These are phyloP conservation scores for Pasiphila rectangulata DNA, from an alignment of 2,888 invertebrate genomes.

Conservation along the genomic window DNA sequence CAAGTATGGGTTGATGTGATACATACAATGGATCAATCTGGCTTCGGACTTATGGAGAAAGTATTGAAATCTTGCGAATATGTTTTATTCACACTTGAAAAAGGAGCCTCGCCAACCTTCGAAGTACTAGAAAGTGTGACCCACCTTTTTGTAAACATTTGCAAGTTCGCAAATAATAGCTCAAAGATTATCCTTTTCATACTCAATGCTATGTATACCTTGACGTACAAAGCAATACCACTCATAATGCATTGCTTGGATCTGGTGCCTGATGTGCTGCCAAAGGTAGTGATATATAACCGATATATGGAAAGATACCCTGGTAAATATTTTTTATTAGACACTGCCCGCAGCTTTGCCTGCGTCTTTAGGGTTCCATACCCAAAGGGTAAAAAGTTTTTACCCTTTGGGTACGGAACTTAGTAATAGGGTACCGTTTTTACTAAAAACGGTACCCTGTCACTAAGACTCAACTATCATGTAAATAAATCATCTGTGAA, in stretches of 20 bases:
- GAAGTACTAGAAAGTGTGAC: slow-evolving; percentile 61
- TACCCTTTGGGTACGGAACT: no score
- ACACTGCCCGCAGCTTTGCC: no score
- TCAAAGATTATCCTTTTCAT: slow-evolving; percentile 61
- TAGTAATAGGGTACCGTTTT: no score
- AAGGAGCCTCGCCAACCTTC: slow-evolving; percentile 52
- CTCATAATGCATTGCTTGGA: slow-evolving; percentile 66
- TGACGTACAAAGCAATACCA: slow-evolving; percentile 61
- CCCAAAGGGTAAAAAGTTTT: no score
- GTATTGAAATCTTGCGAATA: slow-evolving; percentile 60
- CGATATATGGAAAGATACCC: not conserved
- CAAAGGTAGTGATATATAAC: slow-evolving; percentile 55
- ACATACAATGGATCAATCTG: slow-evolving; percentile 38
- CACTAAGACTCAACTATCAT: no score
- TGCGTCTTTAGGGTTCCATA: no score
- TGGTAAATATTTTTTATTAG: slow-evolving; percentile 47
- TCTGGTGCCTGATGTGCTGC: slow-evolving; percentile 66
- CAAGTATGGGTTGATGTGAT: slow-evolving; percentile 61
- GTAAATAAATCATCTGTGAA: no score
- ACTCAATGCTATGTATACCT: slow-evolving; percentile 72
- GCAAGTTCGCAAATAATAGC: slow-evolving; percentile 53
- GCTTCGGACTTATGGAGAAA: slow-evolving; percentile 44
- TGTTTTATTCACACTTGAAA: slow-evolving; percentile 58
- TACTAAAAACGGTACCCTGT: no score
- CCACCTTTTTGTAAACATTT: slow-evolving; percentile 67